A percentile compares a stretch with the other conserved stretches of the same genome.
phyloP scores from a whole-genome alignment of 2,113 vertebrate genomes.

The Sigmodon hispidus region DNA sequence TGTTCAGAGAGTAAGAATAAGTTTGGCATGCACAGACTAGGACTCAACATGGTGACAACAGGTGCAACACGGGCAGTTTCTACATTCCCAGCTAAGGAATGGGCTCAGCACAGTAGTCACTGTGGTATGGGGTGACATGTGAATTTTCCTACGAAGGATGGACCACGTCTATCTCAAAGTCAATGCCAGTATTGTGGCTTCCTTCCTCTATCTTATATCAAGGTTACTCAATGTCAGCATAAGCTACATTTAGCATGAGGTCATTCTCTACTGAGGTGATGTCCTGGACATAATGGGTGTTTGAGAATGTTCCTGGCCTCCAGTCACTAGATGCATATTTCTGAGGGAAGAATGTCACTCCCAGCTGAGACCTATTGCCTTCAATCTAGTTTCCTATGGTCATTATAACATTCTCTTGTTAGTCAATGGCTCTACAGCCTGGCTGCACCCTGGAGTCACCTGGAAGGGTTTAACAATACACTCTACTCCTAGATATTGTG shows the following conservation, averaged over 20 bases:
- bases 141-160: background rate
- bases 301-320: background rate
- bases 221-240: background rate
- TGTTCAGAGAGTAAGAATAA: background rate
- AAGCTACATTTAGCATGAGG: background rate
- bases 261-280: background rate
- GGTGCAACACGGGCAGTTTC: background rate
- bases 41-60: background rate
- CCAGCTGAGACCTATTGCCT: background rate
- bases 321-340: background rate
- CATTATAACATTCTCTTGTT: background rate
- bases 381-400: background rate
- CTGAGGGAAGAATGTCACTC: background rate
- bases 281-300: background rate
- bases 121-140: rapidly evolving
- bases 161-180: background rate
- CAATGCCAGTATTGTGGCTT: background rate
- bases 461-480: background rate
- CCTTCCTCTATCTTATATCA: background rate
- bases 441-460: background rate
- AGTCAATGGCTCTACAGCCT: background rate
- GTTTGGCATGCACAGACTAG: background rate
- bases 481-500: rapidly evolving
- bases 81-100: background rate
- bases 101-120: background rate